These are phyloP conservation scores for Aselliscus stoliczkanus DNA, from an alignment of 2,797 vertebrate genomes.

Conservation along the genomic window DNA sequence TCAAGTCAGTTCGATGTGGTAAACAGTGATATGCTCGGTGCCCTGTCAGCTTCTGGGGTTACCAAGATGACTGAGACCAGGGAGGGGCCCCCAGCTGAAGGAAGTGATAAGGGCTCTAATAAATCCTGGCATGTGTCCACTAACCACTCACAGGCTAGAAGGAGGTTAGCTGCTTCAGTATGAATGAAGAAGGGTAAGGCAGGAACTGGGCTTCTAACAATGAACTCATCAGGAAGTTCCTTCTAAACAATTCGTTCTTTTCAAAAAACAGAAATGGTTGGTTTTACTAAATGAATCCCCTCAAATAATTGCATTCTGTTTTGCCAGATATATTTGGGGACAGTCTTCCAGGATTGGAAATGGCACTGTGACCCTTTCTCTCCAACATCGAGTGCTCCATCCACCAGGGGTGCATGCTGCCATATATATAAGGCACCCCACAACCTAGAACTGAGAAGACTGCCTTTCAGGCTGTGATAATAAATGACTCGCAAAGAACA, in stretches of 20 bases:
- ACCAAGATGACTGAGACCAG: conserved; percentile 39
- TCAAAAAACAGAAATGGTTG: neutral
- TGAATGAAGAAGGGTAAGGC: neutral
- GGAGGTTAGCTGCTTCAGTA: neutral
- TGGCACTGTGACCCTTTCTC: too few relatives aligned
- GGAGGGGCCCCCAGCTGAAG: neutral
- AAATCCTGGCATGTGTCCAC: conserved; percentile 17
- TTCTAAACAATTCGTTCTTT: neutral
- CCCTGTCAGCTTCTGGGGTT: neutral
- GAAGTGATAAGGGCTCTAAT: conserved; percentile 34
- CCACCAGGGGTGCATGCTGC: neutral
- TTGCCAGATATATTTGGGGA: neutral
- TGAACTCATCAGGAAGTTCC: conserved; percentile 50
- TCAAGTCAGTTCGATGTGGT: neutral
- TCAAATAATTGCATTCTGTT: conserved; percentile 12
- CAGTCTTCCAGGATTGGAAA: neutral
- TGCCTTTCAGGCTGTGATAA: neutral
- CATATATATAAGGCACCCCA: neutral
- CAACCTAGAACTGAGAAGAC: neutral
- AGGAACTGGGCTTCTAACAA: conserved; percentile 1
- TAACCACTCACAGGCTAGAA: neutral
- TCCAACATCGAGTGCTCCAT: neutral
- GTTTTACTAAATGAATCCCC: neutral
- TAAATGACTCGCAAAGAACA: neutral
- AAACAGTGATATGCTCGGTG: neutral